Conservation (phyloP, 2,888 invertebrate genomes). For the Rhamphomyia laevipes region DNA sequence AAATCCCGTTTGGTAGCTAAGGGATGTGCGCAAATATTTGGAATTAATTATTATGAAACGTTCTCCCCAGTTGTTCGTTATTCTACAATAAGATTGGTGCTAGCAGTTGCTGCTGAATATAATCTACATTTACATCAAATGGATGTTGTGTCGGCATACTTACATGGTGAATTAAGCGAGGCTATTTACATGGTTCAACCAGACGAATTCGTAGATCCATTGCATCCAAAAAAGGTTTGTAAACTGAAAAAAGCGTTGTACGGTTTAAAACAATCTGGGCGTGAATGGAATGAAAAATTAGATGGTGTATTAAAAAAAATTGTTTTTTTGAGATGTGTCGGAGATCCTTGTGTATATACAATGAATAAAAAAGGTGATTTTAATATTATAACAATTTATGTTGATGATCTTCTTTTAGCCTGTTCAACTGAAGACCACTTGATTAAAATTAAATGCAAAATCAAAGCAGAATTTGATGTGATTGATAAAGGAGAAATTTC, state of each 20-base stretch:
- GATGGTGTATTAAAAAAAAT: not conserved
- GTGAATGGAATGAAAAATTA: slow-evolving; percentile 3
- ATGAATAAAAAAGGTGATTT: not conserved
- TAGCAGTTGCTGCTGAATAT: slow-evolving; percentile 7
- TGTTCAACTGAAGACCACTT: not conserved
- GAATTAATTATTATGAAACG: slow-evolving; percentile 8
- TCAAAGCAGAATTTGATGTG: not conserved
- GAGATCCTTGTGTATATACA: slow-evolving; percentile 2
- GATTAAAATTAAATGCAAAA: not conserved
- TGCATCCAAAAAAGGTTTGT: slow-evolving; percentile 2
- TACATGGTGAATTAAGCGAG: slow-evolving; percentile 11
- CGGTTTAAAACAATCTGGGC: slow-evolving; percentile 4
- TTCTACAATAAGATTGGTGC: slow-evolving; percentile 9
- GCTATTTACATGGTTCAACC: slow-evolving; percentile 10
- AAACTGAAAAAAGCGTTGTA: slow-evolving; percentile 3
- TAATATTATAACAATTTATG: slow-evolving; percentile 2
- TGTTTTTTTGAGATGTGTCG: slow-evolving; percentile 2
- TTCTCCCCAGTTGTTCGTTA: slow-evolving; percentile 10
- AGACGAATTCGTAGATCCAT: slow-evolving; percentile 2
- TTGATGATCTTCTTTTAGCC: not conserved
- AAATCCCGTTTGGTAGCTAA: slow-evolving; percentile 12
- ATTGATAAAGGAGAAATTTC: not conserved
- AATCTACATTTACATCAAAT: slow-evolving; percentile 8
- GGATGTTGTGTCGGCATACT: slow-evolving; percentile 9
- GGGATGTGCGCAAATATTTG: slow-evolving; percentile 9